A percentile compares a stretch with the other conserved stretches of the same genome.
phyloP scores from a whole-genome alignment of 2,888 invertebrate genomes.

The Gortyna flavago region DNA sequence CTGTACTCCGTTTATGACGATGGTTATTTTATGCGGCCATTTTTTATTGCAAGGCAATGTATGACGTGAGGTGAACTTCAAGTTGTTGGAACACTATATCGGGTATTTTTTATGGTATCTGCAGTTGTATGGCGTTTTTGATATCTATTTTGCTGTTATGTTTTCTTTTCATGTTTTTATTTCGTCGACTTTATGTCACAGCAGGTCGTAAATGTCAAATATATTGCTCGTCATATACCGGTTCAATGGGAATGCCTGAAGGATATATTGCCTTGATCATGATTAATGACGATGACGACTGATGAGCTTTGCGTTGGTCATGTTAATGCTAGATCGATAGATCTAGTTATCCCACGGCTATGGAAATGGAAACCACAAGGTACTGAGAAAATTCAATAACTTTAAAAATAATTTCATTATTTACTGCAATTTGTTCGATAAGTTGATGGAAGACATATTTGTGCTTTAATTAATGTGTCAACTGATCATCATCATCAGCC shows the following conservation, averaged over 20 bases:
- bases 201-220: constrained; percentile 27
- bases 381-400: not conserved
- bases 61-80: constrained; percentile 60
- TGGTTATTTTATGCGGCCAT: constrained; percentile 75
- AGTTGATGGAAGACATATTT: not conserved
- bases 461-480: not conserved
- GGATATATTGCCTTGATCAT: constrained; percentile 15
- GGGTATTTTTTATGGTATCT: constrained; percentile 47
- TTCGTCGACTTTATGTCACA: constrained; percentile 25
- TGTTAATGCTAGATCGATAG: not conserved
- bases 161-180: constrained; percentile 45
- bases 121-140: constrained; percentile 48
- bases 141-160: constrained; percentile 37
- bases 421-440: not conserved
- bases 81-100: constrained; percentile 64
- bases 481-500: not conserved
- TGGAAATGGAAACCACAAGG: not conserved
- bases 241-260: not conserved
- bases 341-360: not conserved
- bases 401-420: not conserved
- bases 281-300: constrained; percentile 30
- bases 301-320: not conserved
- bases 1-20: constrained; percentile 73
- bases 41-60: constrained; percentile 70
- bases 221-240: not conserved